Base-by-base conservation (phyloP, 2,113 vertebrate genomes). In the Brienomyrus brachyistius region DNA sequence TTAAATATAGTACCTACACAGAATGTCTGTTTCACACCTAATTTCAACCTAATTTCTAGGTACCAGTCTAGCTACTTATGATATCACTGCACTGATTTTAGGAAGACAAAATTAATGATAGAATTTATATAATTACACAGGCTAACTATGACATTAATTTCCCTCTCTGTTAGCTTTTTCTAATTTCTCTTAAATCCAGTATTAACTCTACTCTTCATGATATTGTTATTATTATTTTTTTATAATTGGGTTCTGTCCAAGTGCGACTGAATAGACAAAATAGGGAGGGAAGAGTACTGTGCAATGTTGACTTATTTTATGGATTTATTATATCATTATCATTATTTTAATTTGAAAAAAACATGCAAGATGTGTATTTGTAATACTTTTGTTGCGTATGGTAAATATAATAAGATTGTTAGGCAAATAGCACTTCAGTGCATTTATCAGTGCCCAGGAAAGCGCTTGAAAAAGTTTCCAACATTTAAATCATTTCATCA, bases 111-210 rank as follows among this genome's bases (percentile, higher is more conserved):
- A 31, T 56, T 56, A 21, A 56, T 56, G 19, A 21, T 56, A 56
- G 1, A 56, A 56, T 54, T 54, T 5, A 19, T 54, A 56, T 56
- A 56, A 56, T 56, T 56, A 56, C 21, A 56, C 54, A 90, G 91
- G 92, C 94, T 93, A 95, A 95, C 95, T 95, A 94, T 92, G 59
- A 94, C 91, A 93, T 95, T 96, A 95, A 92, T 93, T 93, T 91
- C 93, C 92, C 93, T 92, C 93, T 95, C 93, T 87, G 89, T 89
- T 87, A 27, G 89, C 88, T 91, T 95, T 97, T 96, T 95, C 96
- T 96, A 5, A 93, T 96, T 96, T 96, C n/a, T 74, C 27, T 74
- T 54, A 54, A 54, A 54, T 54, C 17, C 17, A 80, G 35, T 19
- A 80, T 80, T 80, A 43, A 80, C 31, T 15, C 74, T 8, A 3